Conservation (phyloP, 1,140 invertebrate genomes). For the Chionoecetes opilio region DNA sequence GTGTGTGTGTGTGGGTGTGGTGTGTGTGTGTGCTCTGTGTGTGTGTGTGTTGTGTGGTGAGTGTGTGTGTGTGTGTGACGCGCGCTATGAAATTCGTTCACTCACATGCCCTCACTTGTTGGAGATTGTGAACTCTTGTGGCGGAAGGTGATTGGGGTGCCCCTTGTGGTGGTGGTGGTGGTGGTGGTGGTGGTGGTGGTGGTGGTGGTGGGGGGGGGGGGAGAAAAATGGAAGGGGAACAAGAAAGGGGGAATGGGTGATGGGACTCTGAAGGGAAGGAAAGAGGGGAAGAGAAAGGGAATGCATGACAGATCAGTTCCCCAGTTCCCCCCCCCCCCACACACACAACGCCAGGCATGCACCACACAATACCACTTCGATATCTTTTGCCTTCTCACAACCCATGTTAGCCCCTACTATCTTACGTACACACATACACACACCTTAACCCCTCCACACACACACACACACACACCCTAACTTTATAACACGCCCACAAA, state of each 20-base stretch:
- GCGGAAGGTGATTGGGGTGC: no score
- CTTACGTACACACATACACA: no score
- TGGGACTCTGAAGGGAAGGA: not conserved
- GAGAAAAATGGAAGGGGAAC: no score
- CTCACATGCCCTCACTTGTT: no score
- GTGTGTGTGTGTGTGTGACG: no score
- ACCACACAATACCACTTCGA: not conserved
- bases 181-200: no score
- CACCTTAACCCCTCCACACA: not conserved
- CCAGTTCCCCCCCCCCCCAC: not conserved
- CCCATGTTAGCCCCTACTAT: not conserved
- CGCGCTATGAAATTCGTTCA: no score
- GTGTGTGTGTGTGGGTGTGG: constrained; percentile 7
- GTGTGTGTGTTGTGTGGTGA: no score
- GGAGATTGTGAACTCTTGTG: no score
- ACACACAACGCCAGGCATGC: not conserved
- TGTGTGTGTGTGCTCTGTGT: no score
- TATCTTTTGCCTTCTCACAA: not conserved
- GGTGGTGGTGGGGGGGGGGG: not conserved
- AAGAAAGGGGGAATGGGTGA: not conserved
- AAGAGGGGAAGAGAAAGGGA: not conserved
- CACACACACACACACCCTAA: not conserved
- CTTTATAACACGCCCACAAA: not conserved
- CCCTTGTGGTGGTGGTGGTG: no score
- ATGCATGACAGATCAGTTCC: not conserved